Base-by-base conservation (phyloP, 2,797 vertebrate species). In the Benthosema pterotum region DNA sequence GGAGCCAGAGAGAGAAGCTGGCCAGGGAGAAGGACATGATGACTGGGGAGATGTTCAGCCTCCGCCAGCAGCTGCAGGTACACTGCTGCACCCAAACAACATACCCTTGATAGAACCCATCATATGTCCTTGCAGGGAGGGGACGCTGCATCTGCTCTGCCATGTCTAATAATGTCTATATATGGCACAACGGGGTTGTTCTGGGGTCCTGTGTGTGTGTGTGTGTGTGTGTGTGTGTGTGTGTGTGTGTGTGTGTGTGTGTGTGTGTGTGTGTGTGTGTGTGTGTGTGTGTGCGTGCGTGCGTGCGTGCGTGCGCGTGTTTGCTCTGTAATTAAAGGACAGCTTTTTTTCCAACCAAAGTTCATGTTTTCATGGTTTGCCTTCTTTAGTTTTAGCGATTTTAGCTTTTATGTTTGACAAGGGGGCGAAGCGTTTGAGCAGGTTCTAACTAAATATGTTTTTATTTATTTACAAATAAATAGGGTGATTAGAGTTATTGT, bases 31-130 rank as follows among this genome's bases (percentile, higher is more conserved):
- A 94, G 83, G 97, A 99, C 60, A 76, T 93, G 70, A 90, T 99
- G 80, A 94, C 94, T 0, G 92, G 93, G 0, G 98, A 99, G 88
- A 90, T 96, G 42, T 97, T 98, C 28, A 93, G 94, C 86, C 85
- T 99, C 72, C 94, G 93, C 69, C 96, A 98, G 87, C 95, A 98
- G 74, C 89, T 99, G 68, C 94, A 99, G 94, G 98, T 95, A 57
- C 60, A 45, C 22, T 22, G 75, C 74, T 43, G 42, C 77, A 77
- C 47, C 28, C n/a, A n/a, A n/a, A 25, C 22, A 25, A 52, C 64
- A 55, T 16, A 67, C 58, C 51, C 55, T 32, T 57, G 56, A 79
- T 52, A 42, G 38, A 18, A 57, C 59, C 19, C 25, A 15, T n/a
- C n/a, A n/a, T n/a, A 60, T 45, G 56, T 51, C 60, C 59, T 67